A percentile compares a stretch with the other conserved stretches of the same genome.
These are phyloP conservation scores for Digitonthophagus gazella DNA, from an alignment of 2,888 invertebrate species.

Conservation along the genomic window DNA sequence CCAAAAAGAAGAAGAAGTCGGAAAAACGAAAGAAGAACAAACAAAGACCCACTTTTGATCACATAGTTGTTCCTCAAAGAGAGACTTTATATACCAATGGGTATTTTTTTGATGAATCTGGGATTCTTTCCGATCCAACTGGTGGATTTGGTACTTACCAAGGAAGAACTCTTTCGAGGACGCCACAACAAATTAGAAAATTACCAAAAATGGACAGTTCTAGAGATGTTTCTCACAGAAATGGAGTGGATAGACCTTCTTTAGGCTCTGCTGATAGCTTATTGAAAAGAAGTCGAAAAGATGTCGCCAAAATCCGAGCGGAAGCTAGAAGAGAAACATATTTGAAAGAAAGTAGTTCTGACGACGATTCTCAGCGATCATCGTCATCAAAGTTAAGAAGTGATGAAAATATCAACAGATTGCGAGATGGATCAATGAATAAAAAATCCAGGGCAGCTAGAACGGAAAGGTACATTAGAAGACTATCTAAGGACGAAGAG, in stretches of 20 bases:
- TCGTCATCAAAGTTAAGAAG: conserved; percentile 66
- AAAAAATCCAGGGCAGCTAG: conserved; percentile 70
- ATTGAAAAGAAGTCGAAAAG: conserved; percentile 58
- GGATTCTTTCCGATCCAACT: conserved; percentile 61
- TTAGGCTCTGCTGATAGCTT: conserved; percentile 54
- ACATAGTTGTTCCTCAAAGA: conserved; percentile 54
- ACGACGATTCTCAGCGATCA: conserved; percentile 69
- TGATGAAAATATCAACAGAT: conserved; percentile 63
- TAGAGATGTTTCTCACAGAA: conserved; percentile 16
- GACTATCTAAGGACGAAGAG: conserved; percentile 71
- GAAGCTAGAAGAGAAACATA: conserved; percentile 62
- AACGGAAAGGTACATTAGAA: conserved; percentile 76
- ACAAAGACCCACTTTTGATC: conserved; percentile 63
- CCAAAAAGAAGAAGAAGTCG: conserved; percentile 48
- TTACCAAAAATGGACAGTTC: conserved; percentile 40
- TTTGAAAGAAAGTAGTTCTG: conserved; percentile 63
- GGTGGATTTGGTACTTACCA: conserved; percentile 40
- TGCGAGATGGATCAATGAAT: conserved; percentile 56
- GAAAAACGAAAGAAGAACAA: conserved; percentile 56
- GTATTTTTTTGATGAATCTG: conserved; percentile 50
- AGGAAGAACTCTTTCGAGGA: conserved; percentile 38
- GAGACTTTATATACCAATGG: conserved; percentile 29
- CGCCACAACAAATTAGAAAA: conserved; percentile 45
- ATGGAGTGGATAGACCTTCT: conserved; percentile 30
- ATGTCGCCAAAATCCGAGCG: conserved; percentile 64